phyloP scores from a whole-genome alignment of 2,797 vertebrate species.

The Spinus pinus region DNA sequence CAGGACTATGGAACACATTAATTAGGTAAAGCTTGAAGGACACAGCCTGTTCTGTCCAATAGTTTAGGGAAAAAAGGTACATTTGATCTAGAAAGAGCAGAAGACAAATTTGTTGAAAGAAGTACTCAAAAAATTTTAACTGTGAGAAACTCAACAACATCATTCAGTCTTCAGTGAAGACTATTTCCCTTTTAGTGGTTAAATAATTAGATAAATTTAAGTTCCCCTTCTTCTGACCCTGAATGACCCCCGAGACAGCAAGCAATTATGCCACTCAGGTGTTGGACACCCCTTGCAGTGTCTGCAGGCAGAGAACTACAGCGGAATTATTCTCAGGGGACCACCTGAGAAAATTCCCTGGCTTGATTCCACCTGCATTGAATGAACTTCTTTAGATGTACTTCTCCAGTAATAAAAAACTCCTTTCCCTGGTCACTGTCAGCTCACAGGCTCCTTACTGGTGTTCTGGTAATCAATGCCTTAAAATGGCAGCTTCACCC shows the following conservation, averaged over 20 bases:
- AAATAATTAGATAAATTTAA: background rate
- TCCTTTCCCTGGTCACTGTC: background rate
- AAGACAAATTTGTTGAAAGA: background rate
- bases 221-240: background rate
- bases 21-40: background rate
- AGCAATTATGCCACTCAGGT: background rate
- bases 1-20: background rate
- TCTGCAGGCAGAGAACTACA: background rate
- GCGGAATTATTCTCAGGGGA: background rate
- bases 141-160: background rate
- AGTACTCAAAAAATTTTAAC: background rate
- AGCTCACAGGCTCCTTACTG: background rate
- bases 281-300: rapidly evolving
- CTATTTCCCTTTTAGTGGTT: background rate
- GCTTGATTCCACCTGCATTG: background rate
- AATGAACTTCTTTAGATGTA: background rate
- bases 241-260: background rate
- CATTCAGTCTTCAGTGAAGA: background rate
- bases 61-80: background rate
- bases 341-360: background rate
- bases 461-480: background rate
- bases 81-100: background rate
- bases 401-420: background rate
- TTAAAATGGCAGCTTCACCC: background rate
- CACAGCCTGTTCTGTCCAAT: background rate